Conservation (phyloP, 2,888 invertebrate genomes). For the Tetrapedia diversipes region DNA sequence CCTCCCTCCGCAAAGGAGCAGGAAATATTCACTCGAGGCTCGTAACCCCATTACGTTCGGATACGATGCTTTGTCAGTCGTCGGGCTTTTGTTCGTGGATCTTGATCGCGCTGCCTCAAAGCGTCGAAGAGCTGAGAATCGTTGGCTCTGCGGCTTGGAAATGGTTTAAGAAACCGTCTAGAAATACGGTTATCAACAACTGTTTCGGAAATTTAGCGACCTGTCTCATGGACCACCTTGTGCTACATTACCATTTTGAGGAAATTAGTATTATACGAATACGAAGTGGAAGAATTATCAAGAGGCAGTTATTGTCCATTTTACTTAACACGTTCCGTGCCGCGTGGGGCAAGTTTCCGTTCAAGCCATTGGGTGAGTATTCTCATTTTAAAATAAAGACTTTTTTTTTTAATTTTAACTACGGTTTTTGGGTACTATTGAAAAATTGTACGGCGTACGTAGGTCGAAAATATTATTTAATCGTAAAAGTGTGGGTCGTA, state of each 20-base stretch:
- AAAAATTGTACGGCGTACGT: no score
- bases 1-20: conserved; percentile 21
- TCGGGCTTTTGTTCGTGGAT: conserved; percentile 33
- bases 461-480: no score
- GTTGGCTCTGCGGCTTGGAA: conserved; percentile 10
- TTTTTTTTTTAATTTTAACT: no score
- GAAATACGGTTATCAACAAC: background rate
- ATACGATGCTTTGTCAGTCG: conserved; percentile 43
- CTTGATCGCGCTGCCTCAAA: conserved; percentile 33
- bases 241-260: background rate
- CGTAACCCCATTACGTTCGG: conserved; percentile 37
- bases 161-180: conserved; percentile 12
- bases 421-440: no score
- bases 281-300: no score
- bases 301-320: no score
- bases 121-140: conserved; percentile 9
- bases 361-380: no score
- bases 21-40: conserved; percentile 41
- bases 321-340: no score
- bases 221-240: background rate
- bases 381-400: no score
- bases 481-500: no score
- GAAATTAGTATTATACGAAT: no score
- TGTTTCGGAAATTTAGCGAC: background rate
- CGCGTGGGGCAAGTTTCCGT: no score